Base-by-base conservation (phyloP, 2,113 vertebrate species). In the western clawed frog (Xenopus tropicalis) region DNA sequence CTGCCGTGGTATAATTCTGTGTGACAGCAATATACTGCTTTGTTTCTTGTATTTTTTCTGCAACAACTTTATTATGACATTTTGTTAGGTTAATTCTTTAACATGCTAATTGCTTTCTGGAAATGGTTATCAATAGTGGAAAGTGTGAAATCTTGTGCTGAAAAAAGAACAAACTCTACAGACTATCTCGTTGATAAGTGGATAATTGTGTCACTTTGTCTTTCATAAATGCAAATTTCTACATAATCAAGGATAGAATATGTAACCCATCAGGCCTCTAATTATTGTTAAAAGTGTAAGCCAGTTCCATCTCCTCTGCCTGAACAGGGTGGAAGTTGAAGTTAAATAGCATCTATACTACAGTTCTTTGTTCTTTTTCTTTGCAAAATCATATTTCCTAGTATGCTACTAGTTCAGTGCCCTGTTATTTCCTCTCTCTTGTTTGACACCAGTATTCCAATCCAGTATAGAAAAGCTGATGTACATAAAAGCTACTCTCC, bases 1-100 rank as follows among this genome's bases (percentile, higher is more conserved):
- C 77, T 82, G 74, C 66, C 61, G 6, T 66, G n/a, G 0, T 59
- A 42, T 78, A 72, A 77, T 78, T 81, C 70, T 70, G 71, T 65
- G 54, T 74, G 77, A 79, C 74, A 81, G 52, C 51, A 46, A 70
- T 46, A 21, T 44, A 21, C 11, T 65, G 29, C 21, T 66, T 66
- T 66, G 20, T 65, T 44, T 3, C 14, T 21, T 24, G 12, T 21
- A 20, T 58, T 63, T 24, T 62, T 4, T 29, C 42, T 65, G 11
- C 17, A 65, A 65, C 62, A 65, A 65, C 37, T 43, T 43, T 66
- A n/a, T 54, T 54, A 48, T 66, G 23, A 13, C 5, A 66, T 48
- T 48, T 11, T 65, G 62, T 17, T 44, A 21, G 20, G n/a, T 65
- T 37, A 65, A 44, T 43, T 54, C 24, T 69, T 12, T 48, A 46